A percentile compares a stretch with the other conserved stretches of the same genome.
phyloP scores from a whole-genome alignment of 2,888 invertebrate genomes.

The Pherbina coryleti region DNA sequence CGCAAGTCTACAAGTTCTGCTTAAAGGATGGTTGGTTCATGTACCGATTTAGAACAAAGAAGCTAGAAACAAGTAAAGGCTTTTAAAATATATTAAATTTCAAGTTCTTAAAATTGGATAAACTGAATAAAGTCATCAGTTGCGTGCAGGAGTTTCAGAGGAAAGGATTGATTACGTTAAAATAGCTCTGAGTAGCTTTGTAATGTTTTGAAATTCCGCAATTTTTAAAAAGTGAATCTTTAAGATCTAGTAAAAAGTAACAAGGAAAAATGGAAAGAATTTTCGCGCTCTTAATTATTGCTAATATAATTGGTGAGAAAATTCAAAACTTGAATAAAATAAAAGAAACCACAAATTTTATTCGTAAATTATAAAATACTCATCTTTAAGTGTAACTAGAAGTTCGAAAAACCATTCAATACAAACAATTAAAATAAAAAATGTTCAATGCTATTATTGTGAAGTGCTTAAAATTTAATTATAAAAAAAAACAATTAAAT shows the following conservation, averaged over 20 bases:
- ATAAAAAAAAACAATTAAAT: too few relatives aligned
- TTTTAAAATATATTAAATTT: slow-evolving; percentile 9
- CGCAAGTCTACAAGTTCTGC: not conserved
- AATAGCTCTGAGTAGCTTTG: slow-evolving; percentile 50
- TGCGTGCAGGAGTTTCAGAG: slow-evolving; percentile 48
- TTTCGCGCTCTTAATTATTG: slow-evolving; percentile 21
- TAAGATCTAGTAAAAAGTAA: too few relatives aligned
- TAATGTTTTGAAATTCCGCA: slow-evolving; percentile 46
- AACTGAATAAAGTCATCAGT: slow-evolving; percentile 48
- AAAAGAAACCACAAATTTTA: too few relatives aligned
- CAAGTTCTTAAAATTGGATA: not conserved
- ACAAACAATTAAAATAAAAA: too few relatives aligned
- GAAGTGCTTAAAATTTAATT: too few relatives aligned
- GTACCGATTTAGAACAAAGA: too few relatives aligned
- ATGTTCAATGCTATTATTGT: too few relatives aligned
- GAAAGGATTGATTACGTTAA: slow-evolving; percentile 37
- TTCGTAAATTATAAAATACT: too few relatives aligned
- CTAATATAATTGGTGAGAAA: slow-evolving; percentile 41
- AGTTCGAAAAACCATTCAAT: too few relatives aligned
- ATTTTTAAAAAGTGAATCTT: too few relatives aligned
- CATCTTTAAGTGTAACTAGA: too few relatives aligned
- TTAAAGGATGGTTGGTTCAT: not conserved
- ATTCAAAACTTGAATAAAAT: too few relatives aligned
- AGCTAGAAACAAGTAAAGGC: not conserved
- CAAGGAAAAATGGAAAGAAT: slow-evolving; percentile 48